A percentile compares a stretch with the other conserved stretches of the same genome.
phyloP scores from a whole-genome alignment of 2,113 vertebrate species.

The Microcebus lehilahytsara region DNA sequence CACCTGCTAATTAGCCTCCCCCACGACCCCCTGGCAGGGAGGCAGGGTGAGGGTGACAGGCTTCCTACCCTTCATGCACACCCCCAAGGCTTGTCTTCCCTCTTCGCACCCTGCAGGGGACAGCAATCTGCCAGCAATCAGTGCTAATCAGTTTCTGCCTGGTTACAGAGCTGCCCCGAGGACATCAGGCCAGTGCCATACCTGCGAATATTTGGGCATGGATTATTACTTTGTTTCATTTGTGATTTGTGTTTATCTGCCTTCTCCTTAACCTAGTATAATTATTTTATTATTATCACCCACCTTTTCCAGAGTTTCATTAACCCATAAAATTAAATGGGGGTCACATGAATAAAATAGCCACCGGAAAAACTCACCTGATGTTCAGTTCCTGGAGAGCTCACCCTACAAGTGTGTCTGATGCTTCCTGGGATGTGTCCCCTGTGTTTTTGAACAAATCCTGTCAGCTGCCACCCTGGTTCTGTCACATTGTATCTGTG shows the following conservation, averaged over 20 bases:
- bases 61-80: neutral
- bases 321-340: neutral
- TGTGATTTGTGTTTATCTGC: neutral
- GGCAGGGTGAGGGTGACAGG: neutral
- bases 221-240: neutral
- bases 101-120: neutral
- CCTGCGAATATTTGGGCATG: neutral
- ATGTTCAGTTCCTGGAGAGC: neutral
- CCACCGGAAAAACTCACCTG: neutral
- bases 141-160: conserved; percentile 30
- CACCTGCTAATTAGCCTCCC: conserved; percentile 3
- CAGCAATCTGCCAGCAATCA: neutral
- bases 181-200: neutral
- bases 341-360: neutral
- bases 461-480: neutral
- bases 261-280: neutral
- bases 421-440: neutral
- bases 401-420: neutral
- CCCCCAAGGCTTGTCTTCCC: neutral
- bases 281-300: neutral
- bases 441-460: neutral
- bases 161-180: neutral
- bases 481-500: neutral
- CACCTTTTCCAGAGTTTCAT: neutral
- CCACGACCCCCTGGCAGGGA: neutral